These are phyloP conservation scores for Cephus nigrinus DNA, from an alignment of 2,888 invertebrate species.

Conservation along the genomic window DNA sequence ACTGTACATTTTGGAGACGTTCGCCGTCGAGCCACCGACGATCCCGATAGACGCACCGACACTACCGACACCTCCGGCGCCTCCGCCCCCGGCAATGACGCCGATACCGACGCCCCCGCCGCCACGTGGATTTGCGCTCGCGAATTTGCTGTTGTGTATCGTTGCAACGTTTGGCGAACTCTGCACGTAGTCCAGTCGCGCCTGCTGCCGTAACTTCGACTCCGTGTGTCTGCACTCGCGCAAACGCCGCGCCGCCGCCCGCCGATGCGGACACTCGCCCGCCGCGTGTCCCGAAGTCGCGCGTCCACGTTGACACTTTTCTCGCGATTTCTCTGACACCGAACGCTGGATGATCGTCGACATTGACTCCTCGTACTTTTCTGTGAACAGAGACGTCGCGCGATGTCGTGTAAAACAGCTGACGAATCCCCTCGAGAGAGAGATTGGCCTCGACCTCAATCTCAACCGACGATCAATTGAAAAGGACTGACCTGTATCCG, in stretches of 20 bases:
- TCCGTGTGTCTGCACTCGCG: conserved; percentile 53
- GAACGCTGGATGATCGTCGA: conserved; percentile 66
- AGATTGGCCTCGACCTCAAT: too few relatives aligned
- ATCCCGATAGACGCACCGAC: conserved; percentile 64
- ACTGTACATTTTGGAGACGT: conserved; percentile 73
- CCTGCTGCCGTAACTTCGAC: conserved; percentile 59
- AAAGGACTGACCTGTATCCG: conserved; percentile 51
- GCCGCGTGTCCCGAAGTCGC: conserved; percentile 39
- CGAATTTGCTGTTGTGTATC: conserved; percentile 68
- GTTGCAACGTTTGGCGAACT: conserved; percentile 74
- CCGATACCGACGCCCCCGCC: conserved; percentile 53
- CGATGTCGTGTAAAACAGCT: background rate
- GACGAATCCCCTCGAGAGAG: too few relatives aligned
- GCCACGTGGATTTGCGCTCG: conserved; percentile 67
- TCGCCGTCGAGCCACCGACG: conserved; percentile 52
- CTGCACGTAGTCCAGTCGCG: conserved; percentile 69
- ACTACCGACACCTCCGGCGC: conserved; percentile 43
- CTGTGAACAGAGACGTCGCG: conserved; percentile 32
- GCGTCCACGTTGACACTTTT: conserved; percentile 56
- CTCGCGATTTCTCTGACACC: conserved; percentile 66
- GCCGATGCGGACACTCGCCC: conserved; percentile 56
- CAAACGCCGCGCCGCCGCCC: conserved; percentile 42
- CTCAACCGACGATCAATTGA: too few relatives aligned
- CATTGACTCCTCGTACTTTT: conserved; percentile 56
- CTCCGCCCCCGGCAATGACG: conserved; percentile 53